Evolutionary conservation across 2,888 invertebrate species (phyloP).

Genomic region (Endomychus coccineus): DNA sequence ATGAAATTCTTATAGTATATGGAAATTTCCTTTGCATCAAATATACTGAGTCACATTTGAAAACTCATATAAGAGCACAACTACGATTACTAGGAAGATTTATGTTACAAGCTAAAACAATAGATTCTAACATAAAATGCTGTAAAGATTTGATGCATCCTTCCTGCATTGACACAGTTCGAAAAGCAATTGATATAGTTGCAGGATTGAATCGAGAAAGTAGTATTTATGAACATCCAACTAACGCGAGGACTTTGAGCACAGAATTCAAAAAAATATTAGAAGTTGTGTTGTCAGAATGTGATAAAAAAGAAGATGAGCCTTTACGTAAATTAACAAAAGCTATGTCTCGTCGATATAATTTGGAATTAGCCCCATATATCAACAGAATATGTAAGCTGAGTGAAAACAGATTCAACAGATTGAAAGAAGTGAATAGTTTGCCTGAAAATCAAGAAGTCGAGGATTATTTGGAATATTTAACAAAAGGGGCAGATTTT

Average conservation of each 20-base stretch:
- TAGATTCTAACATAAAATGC: neutral
- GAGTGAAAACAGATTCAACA: neutral
- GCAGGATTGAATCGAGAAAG: neutral
- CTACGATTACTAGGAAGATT: neutral
- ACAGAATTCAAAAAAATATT: neutral
- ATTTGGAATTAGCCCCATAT: neutral
- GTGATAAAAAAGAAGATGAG: neutral
- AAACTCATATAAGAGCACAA: slow-evolving; percentile 1
- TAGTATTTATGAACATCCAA: neutral
- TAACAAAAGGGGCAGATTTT: too few relatives aligned
- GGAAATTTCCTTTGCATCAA: neutral
- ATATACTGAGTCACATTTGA: neutral
- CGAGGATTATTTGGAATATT: too few relatives aligned
- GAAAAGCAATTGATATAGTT: neutral
- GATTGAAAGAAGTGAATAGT: neutral
- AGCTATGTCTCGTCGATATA: neutral
- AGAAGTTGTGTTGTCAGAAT: neutral
- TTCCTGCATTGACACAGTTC: neutral
- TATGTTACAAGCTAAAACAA: neutral
- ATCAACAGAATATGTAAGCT: neutral
- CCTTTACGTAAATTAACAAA: neutral
- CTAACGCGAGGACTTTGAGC: neutral
- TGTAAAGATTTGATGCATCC: neutral
- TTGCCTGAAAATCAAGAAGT: too few relatives aligned
- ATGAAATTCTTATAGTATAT: neutral